A percentile compares a stretch with the other conserved stretches of the same genome.
Evolutionary conservation across 1,140 invertebrate genomes (phyloP).

Genomic region (Dermatophagoides farinae): DNA sequence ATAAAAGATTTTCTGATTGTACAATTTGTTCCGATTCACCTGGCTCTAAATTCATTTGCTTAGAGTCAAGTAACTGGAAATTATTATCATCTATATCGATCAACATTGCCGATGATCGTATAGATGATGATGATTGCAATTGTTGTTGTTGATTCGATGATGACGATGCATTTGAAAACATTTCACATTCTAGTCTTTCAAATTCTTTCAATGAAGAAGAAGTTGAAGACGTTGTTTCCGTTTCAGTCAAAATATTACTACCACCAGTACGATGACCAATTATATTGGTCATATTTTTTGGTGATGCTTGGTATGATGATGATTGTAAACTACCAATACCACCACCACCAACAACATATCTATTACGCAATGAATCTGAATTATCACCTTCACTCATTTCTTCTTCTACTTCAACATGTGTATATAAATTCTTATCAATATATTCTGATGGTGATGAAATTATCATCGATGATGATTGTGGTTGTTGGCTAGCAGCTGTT

Average conservation of each 20-base stretch:
- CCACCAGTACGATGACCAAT: background rate
- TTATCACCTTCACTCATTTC: conserved; percentile 39
- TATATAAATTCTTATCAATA: conserved; percentile 21
- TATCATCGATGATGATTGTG: no score
- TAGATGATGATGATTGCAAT: conserved; percentile 2
- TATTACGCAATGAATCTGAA: no score
- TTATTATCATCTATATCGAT: conserved; percentile 54
- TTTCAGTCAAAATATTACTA: background rate
- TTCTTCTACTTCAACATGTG: conserved; percentile 40
- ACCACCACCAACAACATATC: no score
- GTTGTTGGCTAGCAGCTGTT: no score
- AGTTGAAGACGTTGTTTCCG: conserved; percentile 23
- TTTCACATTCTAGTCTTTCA: conserved; percentile 28
- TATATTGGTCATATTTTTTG: conserved; percentile 14
- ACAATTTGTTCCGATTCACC: conserved; percentile 69
- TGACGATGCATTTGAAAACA: conserved; percentile 16
- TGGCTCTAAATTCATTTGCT: conserved; percentile 54
- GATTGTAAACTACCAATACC: conserved; percentile 38
- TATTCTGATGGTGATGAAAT: background rate
- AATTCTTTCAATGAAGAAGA: conserved; percentile 29
- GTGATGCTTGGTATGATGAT: conserved; percentile 54
- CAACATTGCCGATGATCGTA: conserved; percentile 22
- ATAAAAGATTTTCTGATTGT: conserved; percentile 37
- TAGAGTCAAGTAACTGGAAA: conserved; percentile 55
- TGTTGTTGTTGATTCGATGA: conserved; percentile 16